Percentiles rank a stretch among this genome's conserved stretches.
Conservation (phyloP, 2,888 invertebrate genomes). For the Epirrhoe tristata region DNA sequence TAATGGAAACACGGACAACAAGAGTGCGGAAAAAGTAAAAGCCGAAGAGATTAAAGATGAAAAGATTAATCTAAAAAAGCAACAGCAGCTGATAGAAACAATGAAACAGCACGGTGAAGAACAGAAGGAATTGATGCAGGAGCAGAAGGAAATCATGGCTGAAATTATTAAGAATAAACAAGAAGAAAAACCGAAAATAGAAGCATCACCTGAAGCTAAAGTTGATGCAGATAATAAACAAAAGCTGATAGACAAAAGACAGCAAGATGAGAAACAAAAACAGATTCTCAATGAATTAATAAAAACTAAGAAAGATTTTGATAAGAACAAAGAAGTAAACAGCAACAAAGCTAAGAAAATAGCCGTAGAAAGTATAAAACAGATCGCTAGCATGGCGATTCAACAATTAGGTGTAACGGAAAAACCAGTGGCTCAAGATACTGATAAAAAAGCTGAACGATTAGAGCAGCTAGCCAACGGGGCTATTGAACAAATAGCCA, state of each 20-base stretch:
- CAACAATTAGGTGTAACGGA: conserved; percentile 75
- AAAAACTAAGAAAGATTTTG: conserved; percentile 81
- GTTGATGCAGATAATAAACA: conserved; percentile 54
- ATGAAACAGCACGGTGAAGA: conserved; percentile 89
- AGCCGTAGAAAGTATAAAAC: conserved; percentile 81
- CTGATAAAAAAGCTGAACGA: conserved; percentile 55
- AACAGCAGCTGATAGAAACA: conserved; percentile 85
- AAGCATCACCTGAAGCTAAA: conserved; percentile 34
- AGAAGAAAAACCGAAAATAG: conserved; percentile 77
- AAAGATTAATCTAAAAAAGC: conserved; percentile 58
- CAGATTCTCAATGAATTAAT: conserved; percentile 86
- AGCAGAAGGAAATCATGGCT: conserved; percentile 87
- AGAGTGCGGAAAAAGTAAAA: conserved; percentile 47
- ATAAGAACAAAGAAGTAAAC: conserved; percentile 77
- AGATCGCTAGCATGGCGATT: conserved; percentile 79
- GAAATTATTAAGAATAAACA: conserved; percentile 85
- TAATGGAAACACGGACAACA: conserved; percentile 55
- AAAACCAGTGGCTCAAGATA: conserved; percentile 55
- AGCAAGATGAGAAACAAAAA: conserved; percentile 89
- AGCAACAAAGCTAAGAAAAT: conserved; percentile 78
- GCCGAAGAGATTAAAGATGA: conserved; percentile 58
- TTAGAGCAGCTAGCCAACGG: conserved; percentile 67
- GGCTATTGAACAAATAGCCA: conserved; percentile 80
- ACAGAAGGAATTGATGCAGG: conserved; percentile 88
- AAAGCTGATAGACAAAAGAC: conserved; percentile 86